Evolutionary conservation across 2,888 invertebrate genomes (phyloP).

Genomic region (Habroteleia sp.): DNA sequence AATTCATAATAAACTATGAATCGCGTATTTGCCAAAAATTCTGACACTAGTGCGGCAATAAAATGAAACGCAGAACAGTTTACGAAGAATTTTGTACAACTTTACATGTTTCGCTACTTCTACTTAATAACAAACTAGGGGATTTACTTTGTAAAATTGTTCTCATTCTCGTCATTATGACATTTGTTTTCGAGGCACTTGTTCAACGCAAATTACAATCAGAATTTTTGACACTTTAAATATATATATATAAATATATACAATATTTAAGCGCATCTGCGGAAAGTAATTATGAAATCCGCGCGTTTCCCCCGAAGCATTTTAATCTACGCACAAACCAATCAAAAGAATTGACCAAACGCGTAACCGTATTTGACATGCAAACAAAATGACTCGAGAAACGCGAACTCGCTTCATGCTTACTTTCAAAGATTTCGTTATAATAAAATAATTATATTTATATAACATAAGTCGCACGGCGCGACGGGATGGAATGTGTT

Average conservation of each 20-base stretch:
- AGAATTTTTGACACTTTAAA: constrained; percentile 49
- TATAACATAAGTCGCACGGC: constrained; percentile 29
- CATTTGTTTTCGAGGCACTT: constrained; percentile 32
- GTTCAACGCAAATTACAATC: constrained; percentile 36
- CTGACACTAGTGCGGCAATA: constrained; percentile 19
- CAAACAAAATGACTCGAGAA: constrained; percentile 1
- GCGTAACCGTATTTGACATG: too few species aligned
- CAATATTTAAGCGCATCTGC: constrained; percentile 36
- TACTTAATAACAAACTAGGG: constrained; percentile 2
- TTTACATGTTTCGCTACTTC: constrained; percentile 5
- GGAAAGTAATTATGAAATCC: constrained; percentile 25
- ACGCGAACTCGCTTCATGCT: constrained; percentile 10
- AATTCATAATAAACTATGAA: constrained; percentile 22
- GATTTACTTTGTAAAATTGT: constrained; percentile 5
- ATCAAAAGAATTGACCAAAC: too few species aligned
- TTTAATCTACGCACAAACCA: too few species aligned
- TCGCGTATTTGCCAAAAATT: constrained; percentile 37
- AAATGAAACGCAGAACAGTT: too few species aligned
- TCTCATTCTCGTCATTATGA: constrained; percentile 1
- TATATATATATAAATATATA: constrained; percentile 25
- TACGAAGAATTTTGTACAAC: constrained; percentile 3
- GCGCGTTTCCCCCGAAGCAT: constrained; percentile 8
- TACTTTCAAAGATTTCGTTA: constrained; percentile 8
- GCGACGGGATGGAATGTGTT: constrained; percentile 57
- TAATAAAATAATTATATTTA: constrained; percentile 33